Evolutionary conservation across 2,797 vertebrate genomes (phyloP), one percentile per base, ranked within the genome.

Genomic region (Muscicapa striata): DNA sequence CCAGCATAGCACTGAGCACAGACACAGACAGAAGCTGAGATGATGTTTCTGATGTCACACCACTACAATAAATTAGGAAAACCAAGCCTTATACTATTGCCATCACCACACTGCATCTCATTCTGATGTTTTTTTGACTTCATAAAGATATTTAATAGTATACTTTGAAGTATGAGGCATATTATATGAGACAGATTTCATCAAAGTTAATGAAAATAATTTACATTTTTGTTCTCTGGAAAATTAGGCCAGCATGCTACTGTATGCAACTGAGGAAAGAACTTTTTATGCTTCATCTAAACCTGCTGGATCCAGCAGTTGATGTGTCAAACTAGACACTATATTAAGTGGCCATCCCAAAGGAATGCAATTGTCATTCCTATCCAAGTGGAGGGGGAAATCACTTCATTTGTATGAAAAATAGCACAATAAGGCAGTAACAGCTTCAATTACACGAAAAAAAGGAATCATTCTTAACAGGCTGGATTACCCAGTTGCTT

Each of bases 331-430:
- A 84, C 63, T 59, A 93, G 82, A 81, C 48, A 26, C 73, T 63
- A 46, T 79, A 85, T 89, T 87, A 95, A 92, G 40, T n/a, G 36
- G 57, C 26, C 61, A 81, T 85, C 89, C 84, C 21, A 0, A 76
- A 93, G 84, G 88, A 89, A 69, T 70, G 46, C 40, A 61, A 34
- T 79, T 88, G 87, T 92, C 84, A 91, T 84, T 92, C 66, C 57
- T 70, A 32, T n/a, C 20, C 41, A 93, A 73, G 76, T 3, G 1
- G 66, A 92, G 27, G 45, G 36, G 55, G 59, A 91, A 94, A 92
- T 81, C 46, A 69, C 89, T 95, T 87, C 55, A 92, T 94, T 93
- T 96, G 63, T 88, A 87, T 88, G 91, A 95, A 92, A 93, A 96
- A 94, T 76, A 78, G 76, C 64, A 90, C 69, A 92, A 75, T 92